A percentile compares a stretch with the other conserved stretches of the same genome.
Evolutionary conservation across 2,113 vertebrate species (phyloP).

Genomic region (Phyllostomus discolor): DNA sequence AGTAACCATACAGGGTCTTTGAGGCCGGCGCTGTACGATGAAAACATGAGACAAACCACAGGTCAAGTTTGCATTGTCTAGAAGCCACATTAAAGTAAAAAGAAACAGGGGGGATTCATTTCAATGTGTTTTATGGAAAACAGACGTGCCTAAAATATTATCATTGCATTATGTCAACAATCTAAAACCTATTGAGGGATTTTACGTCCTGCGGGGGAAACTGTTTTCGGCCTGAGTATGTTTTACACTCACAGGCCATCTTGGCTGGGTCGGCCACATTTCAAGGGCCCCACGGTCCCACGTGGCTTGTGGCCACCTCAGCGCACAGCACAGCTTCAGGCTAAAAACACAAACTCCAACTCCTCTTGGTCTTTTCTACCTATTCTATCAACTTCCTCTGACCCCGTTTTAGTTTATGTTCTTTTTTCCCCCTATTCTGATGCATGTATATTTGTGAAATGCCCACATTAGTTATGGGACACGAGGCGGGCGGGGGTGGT

Average conservation of each 20-base stretch:
- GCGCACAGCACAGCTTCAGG: not conserved
- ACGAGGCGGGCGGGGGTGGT: fast-evolving
- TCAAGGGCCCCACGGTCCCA: not conserved
- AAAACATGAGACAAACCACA: not conserved
- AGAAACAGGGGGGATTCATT: not conserved
- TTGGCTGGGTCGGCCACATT: not conserved
- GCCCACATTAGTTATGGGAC: not conserved
- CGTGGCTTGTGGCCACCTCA: not conserved
- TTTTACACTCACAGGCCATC: not conserved
- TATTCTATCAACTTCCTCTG: not conserved
- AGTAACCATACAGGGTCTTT: not conserved
- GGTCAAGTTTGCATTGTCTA: not conserved
- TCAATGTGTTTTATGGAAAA: not conserved
- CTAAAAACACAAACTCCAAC: not conserved
- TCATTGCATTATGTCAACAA: not conserved
- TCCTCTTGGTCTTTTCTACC: not conserved
- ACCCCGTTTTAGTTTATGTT: not conserved
- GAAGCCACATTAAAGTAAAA: not conserved
- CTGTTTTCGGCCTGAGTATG: no score
- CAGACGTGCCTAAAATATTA: not conserved
- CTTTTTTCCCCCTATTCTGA: no score
- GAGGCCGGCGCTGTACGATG: fast-evolving
- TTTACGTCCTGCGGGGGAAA: not conserved
- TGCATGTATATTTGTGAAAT: no score
- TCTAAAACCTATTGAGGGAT: not conserved